Base-by-base conservation (phyloP, 2,888 invertebrate genomes). In the Chelonus formosanus region DNA sequence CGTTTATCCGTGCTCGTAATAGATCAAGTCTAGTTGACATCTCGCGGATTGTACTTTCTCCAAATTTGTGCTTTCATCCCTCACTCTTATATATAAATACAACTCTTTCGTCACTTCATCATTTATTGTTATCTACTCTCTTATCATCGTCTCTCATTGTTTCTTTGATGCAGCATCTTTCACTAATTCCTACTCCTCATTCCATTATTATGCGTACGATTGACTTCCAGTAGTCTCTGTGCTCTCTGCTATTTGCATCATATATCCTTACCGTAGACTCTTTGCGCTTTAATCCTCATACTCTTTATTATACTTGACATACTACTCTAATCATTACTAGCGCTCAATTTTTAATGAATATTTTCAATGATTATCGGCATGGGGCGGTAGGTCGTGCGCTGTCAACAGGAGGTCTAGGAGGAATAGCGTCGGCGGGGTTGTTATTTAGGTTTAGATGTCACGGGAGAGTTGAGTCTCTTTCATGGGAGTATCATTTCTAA, bases 1-100 rank as follows among this genome's bases (percentile, higher is more conserved):
- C 89, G 91, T 91, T 88, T 91, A 91, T 90, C 91, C 91, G 90
- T 91, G 91, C 89, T 91, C 91, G 90, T 91, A 91, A 90, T 90
- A 85, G 87, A 86, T 60, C 40, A 57, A 58, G 40, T 56, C 55
- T 56, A 43, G 7, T 56, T 43, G 44, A 56, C 40, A 34, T 58
- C n/a, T 58, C 45, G 58, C 45, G 45, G 45, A 34, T 58, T 58
- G 54, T 58, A 34, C n/a, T 58, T 34, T 45, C 6, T 32, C 10
- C 5, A 20, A 45, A 45, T 58, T 58, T n/a, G n/a, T 5, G 52
- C 52, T 52, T 52, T 35, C 36, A 44, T 58, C 50, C 56, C 45
- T 45, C 20, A 5, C 31, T 59, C 43, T 59, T 44, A 44, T 3
- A 44, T 44, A 36, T 47, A 45, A 5, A 32, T 58, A 1, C 20